Evolutionary conservation across 1,140 invertebrate genomes (phyloP), one percentile per base, ranked within the genome.

Genomic region (Choristoneura fumiferana): DNA sequence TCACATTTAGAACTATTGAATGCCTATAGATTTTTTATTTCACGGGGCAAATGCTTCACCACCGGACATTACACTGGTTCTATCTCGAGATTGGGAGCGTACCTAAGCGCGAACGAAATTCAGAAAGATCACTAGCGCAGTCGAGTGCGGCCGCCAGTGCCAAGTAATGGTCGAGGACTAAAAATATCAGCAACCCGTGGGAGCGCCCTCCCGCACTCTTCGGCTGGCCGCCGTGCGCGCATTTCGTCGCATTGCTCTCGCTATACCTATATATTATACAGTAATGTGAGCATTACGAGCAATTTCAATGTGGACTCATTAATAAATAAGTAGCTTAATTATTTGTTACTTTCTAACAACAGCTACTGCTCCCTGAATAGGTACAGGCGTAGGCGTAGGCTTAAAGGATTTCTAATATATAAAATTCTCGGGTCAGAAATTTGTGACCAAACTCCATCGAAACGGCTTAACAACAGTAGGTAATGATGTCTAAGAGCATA

Each of bases 111-210:
- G 78, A 76, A 76, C 76, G 71, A 81, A 83, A 83, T 83, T 85
- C 71, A 82, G 69, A 84, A 81, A 85, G 81, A 87, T 88, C 79
- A 85, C 74, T 84, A 81, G 83, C 83, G 72, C 83, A 85, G 73
- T 58, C 69, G 80, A 84, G 82, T 84, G 75, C 85, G 85, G 82
- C 85, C 85, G 84, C 71, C 84, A 75, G 82, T 88, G 85, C 85
- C 85, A 88, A 88, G 85, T 88, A 88, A 87, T 86, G 82, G 79
- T 82, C 76, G 84, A 72, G 77, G 73, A 88, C 85, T 88, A 88
- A 88, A 88, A 88, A 88, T 88, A 88, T 85, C 84, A 75, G 81
- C 81, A 88, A 88, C 84, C 85, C 85, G 85, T 88, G 85, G 86
- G 86, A 89, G 84, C 86, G 86, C 86, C 86, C 86, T 89, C 86